Evolutionary conservation across 2,797 vertebrate genomes (phyloP).

Genomic region (Linurgus olivaceus): DNA sequence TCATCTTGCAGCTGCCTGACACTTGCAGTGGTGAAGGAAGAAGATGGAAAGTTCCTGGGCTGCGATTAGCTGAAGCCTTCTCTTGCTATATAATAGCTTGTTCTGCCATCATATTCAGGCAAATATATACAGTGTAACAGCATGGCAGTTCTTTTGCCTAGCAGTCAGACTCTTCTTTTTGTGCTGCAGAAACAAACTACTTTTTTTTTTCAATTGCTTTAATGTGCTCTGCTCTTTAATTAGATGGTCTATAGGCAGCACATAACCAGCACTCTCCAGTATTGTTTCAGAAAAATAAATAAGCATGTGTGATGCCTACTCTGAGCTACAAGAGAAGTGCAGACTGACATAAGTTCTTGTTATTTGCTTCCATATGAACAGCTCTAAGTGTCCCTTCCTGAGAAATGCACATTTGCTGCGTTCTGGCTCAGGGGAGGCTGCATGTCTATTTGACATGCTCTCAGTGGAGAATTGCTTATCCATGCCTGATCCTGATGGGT

Average conservation of each 20-base stretch:
- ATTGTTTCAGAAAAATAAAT: conserved; percentile 15
- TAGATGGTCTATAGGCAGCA: background rate
- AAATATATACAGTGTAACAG: background rate
- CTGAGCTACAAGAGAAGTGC: background rate
- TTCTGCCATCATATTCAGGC: background rate
- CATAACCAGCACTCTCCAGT: background rate
- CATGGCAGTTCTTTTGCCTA: background rate
- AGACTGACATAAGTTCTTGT: background rate
- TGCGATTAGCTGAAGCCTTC: background rate
- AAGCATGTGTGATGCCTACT: background rate
- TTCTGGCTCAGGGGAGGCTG: conserved; percentile 6
- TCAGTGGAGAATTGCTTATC: conserved; percentile 68
- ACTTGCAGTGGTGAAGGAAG: background rate
- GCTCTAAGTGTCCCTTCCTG: background rate
- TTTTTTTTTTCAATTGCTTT: background rate
- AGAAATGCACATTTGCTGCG: background rate
- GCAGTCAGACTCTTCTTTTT: background rate
- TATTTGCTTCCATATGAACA: conserved; percentile 9
- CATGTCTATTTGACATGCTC: conserved; percentile 47
- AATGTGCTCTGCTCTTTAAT: conserved; percentile 11
- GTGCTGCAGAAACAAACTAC: background rate
- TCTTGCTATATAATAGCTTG: background rate
- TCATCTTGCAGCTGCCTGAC: background rate
- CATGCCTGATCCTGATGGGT: conserved; percentile 51
- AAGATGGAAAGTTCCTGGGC: background rate